Percentiles rank a stretch among this genome's conserved stretches.
These are phyloP conservation scores for Tetramorium bicarinatum DNA, from an alignment of 2,888 invertebrate genomes.

Conservation along the genomic window DNA sequence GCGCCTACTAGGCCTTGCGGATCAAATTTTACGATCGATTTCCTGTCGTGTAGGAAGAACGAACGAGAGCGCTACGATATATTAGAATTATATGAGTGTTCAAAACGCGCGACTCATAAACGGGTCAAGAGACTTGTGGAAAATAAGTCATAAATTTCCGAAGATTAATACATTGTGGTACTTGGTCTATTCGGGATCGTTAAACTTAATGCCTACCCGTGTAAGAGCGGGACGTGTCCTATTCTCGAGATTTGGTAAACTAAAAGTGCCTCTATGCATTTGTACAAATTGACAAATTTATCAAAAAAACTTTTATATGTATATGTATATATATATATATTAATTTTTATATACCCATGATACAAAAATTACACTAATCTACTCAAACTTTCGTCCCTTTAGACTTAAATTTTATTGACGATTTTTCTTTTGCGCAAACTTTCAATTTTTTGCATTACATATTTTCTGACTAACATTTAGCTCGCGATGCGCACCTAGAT, in stretches of 20 bases:
- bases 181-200: slow-evolving; percentile 20
- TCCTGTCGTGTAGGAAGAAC: slow-evolving; percentile 64
- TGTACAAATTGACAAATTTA: not conserved
- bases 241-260: slow-evolving; percentile 18
- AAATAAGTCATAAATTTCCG: slow-evolving; percentile 75
- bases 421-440: not conserved
- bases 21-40: slow-evolving; percentile 78
- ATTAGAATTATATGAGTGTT: slow-evolving; percentile 58
- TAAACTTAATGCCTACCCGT: slow-evolving; percentile 21
- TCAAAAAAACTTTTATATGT: not conserved
- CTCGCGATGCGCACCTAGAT: not conserved
- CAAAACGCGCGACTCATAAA: slow-evolving; percentile 68
- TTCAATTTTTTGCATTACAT: not conserved
- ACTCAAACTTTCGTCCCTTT: not conserved
- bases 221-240: not conserved
- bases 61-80: slow-evolving; percentile 67
- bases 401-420: not conserved
- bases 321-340: no score
- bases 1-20: slow-evolving; percentile 52
- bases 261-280: not conserved
- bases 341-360: no score
- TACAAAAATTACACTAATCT: not conserved
- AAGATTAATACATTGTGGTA: slow-evolving; percentile 74
- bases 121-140: slow-evolving; percentile 56
- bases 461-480: not conserved